Conservation (phyloP, 1,140 invertebrate species). For the Hylaeus volcanicus region DNA sequence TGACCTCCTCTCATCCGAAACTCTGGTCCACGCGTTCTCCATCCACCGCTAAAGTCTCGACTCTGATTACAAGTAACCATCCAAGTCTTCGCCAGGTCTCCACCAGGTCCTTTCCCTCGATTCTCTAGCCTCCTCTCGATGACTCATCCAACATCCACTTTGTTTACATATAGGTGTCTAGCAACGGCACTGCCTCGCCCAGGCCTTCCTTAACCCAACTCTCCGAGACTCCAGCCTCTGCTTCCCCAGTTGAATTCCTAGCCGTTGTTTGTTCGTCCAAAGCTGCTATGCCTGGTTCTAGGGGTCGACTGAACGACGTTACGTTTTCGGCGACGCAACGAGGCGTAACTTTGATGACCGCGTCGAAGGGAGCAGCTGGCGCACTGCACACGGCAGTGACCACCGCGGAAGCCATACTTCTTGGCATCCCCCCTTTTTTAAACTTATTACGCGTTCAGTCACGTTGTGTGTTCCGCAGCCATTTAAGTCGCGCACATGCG, state of each 20-base stretch:
- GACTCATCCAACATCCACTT: no score
- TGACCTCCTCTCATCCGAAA: neutral
- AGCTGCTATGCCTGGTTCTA: neutral
- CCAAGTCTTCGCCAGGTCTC: no score
- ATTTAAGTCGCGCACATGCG: constrained; percentile 58
- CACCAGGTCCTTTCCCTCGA: neutral
- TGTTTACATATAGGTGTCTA: no score
- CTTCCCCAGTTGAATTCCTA: no score
- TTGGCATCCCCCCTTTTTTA: constrained; percentile 59
- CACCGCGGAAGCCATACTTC: constrained; percentile 71
- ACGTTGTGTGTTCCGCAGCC: constrained; percentile 69
- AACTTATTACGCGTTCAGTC: constrained; percentile 73
- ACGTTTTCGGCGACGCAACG: constrained; percentile 14
- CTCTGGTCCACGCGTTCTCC: no score
- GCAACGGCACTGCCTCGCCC: no score
- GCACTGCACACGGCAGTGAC: constrained; percentile 42
- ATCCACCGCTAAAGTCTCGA: no score
- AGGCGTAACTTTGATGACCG: constrained; percentile 10
- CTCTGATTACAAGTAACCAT: neutral
- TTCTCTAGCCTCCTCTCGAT: neutral
- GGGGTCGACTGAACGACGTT: constrained; percentile 1
- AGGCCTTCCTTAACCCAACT: no score
- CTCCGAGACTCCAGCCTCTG: no score
- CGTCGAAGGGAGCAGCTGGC: constrained; percentile 40
- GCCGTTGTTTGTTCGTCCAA: no score